These are phyloP conservation scores for Antechinus flavipes DNA, from an alignment of 2,113 vertebrate genomes.

Conservation along the genomic window DNA sequence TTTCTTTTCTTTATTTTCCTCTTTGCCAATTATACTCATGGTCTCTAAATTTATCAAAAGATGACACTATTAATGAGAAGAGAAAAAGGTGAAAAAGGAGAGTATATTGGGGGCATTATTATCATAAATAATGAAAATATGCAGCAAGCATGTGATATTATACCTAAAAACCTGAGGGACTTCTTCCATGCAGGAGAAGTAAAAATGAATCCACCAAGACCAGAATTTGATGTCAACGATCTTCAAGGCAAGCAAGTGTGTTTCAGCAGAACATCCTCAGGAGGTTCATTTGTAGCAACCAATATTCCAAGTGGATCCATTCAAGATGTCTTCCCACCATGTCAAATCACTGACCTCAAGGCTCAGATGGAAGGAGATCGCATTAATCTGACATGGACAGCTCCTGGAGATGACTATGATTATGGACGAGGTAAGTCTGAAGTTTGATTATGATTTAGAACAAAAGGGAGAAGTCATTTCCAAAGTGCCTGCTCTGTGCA, in stretches of 20 bases:
- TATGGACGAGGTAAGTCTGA: conserved; percentile 77
- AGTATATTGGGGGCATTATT: neutral
- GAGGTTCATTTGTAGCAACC: conserved; percentile 74
- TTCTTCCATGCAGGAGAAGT: conserved; percentile 73
- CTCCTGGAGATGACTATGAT: conserved; percentile 82
- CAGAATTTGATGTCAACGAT: conserved; percentile 34
- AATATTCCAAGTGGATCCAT: neutral
- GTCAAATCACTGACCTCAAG: conserved; percentile 82
- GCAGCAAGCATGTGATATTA: neutral
- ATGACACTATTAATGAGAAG: neutral
- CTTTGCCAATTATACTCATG: neutral
- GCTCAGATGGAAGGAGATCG: conserved; percentile 65
- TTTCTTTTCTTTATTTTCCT: neutral
- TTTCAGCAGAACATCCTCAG: conserved; percentile 79
- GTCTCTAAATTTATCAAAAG: conserved; percentile 41
- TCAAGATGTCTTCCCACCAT: conserved; percentile 78
- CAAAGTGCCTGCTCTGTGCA: neutral
- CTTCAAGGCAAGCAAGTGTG: conserved; percentile 58
- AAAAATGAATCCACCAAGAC: conserved; percentile 78
- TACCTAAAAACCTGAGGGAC: conserved; percentile 23
- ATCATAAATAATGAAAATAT: conserved; percentile 26
- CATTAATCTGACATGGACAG: conserved; percentile 81
- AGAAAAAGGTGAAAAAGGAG: neutral
- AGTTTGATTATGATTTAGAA: neutral
- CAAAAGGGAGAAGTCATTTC: neutral